Conservation (phyloP, 2,888 invertebrate species). For the Melipona beecheii region DNA sequence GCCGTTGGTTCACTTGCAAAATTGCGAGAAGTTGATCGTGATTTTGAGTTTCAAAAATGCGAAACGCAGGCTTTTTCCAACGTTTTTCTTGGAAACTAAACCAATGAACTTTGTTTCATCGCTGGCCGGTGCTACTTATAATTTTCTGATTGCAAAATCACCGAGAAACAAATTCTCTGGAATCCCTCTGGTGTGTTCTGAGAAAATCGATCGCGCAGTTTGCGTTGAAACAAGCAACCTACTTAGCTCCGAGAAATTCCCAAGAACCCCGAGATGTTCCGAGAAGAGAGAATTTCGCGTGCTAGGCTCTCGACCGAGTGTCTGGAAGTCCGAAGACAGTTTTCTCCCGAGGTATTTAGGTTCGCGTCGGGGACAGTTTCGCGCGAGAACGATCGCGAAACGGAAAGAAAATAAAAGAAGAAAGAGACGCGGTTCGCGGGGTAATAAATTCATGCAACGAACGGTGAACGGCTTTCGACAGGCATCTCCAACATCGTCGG, state of each 20-base stretch:
- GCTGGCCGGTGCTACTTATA: background rate
- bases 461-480: conserved; percentile 45
- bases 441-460: conserved; percentile 58
- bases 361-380: conserved; percentile 36
- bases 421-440: conserved; percentile 58
- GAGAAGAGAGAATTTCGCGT: background rate
- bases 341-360: conserved; percentile 25
- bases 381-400: background rate
- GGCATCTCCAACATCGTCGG: conserved; percentile 35
- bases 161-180: no score
- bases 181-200: no score
- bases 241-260: no score
- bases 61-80: background rate
- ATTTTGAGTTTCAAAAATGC: background rate
- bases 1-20: background rate
- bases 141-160: background rate
- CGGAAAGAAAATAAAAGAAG: no score
- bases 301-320: no score
- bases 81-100: accelerated
- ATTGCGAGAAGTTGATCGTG: background rate
- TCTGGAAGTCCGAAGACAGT: background rate
- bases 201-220: no score
- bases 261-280: background rate
- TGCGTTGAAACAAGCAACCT: no score
- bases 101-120: background rate